These are phyloP conservation scores for Maccullochella peelii DNA, from an alignment of 2,113 vertebrate species.

Conservation along the genomic window DNA sequence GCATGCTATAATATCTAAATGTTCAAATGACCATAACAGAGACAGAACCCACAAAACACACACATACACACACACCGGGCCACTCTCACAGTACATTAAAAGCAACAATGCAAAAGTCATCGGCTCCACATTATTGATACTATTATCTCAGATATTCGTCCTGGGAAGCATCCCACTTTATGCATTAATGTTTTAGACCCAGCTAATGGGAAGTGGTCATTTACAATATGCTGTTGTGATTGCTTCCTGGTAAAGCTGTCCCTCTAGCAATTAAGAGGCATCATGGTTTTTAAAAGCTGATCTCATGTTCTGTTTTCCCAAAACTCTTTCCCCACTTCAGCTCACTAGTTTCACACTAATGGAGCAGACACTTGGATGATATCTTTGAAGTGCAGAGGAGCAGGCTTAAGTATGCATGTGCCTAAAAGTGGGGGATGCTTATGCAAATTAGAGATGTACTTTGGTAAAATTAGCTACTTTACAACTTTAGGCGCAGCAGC, in stretches of 20 bases:
- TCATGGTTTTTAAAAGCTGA: slow-evolving; percentile 48
- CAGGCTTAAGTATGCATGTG: slow-evolving; percentile 28
- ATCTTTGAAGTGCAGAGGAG: slow-evolving; percentile 41
- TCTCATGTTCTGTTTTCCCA: slow-evolving; percentile 32
- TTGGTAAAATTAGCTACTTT: slow-evolving; percentile 40
- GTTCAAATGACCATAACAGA: not conserved
- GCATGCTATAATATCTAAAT: not conserved
- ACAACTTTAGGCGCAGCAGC: slow-evolving; percentile 32
- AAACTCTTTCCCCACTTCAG: not conserved
- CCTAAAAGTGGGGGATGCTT: slow-evolving; percentile 23
- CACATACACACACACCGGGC: not conserved
- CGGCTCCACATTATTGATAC: slow-evolving; percentile 41
- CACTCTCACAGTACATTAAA: slow-evolving; percentile 17
- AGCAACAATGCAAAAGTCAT: slow-evolving; percentile 5
- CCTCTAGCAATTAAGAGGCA: slow-evolving; percentile 43
- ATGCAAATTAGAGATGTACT: slow-evolving; percentile 48
- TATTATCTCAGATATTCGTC: slow-evolving; percentile 30
- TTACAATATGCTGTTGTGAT: slow-evolving; percentile 52
- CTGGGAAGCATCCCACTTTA: slow-evolving; percentile 43
- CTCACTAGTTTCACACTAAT: not conserved
- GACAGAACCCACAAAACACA: not conserved
- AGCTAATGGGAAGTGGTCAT: slow-evolving; percentile 59
- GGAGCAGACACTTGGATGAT: slow-evolving; percentile 20
- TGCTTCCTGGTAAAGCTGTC: slow-evolving; percentile 55
- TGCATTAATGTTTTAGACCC: slow-evolving; percentile 57